These are phyloP conservation scores for Seriola aureovittata DNA, from an alignment of 2,113 vertebrate genomes.

Conservation along the genomic window DNA sequence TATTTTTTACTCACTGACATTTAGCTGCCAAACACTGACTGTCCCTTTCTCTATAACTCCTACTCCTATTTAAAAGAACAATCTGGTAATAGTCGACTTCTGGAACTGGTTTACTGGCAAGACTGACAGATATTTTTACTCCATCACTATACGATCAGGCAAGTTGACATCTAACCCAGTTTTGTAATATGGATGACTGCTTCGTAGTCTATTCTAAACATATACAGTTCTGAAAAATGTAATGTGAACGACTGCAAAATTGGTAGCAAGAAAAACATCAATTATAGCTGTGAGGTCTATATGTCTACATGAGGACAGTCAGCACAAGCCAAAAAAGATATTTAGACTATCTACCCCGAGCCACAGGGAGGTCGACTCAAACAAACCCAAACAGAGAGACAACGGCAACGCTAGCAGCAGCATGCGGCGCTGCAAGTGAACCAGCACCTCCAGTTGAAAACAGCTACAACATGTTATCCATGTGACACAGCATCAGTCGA, in stretches of 20 bases:
- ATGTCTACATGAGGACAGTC: neutral
- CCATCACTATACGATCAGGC: neutral
- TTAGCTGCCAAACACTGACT: slow-evolving; percentile 55
- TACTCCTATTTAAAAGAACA: neutral
- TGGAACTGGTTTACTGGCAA: slow-evolving; percentile 6
- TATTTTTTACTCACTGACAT: slow-evolving; percentile 58
- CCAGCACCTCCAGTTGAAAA: neutral
- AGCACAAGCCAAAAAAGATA: neutral
- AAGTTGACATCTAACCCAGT: neutral
- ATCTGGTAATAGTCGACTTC: slow-evolving; percentile 2
- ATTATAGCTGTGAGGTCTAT: neutral
- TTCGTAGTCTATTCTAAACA: neutral
- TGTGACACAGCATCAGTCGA: too few relatives aligned
- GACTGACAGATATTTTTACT: neutral
- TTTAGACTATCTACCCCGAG: neutral
- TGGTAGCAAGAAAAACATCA: neutral
- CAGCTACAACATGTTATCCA: neutral
- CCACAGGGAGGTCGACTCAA: too few relatives aligned
- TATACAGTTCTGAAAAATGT: neutral
- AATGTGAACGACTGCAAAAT: neutral
- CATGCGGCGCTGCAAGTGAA: neutral
- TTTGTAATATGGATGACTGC: neutral
- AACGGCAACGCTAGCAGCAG: neutral
- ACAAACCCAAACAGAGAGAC: too few relatives aligned
- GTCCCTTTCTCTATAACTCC: slow-evolving; percentile 37